Conservation (phyloP, 2,797 vertebrate genomes). For the Nyctibius grandis region DNA sequence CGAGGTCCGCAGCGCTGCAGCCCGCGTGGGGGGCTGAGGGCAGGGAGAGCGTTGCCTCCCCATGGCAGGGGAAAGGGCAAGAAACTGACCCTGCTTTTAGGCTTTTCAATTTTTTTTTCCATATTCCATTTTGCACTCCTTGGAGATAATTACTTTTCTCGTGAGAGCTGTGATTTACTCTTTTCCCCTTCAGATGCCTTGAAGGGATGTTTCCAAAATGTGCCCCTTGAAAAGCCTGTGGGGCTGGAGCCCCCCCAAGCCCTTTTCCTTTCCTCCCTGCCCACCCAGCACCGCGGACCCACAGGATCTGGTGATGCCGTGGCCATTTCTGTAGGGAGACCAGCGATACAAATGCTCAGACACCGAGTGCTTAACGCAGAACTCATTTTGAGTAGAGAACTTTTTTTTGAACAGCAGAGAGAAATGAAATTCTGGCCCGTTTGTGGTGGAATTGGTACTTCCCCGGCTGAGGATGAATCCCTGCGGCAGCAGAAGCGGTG, state of each 20-base stretch:
- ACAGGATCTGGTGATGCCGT: accelerated
- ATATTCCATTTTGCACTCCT: not conserved
- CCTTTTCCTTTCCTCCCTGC: too few species aligned
- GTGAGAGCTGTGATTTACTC: not conserved
- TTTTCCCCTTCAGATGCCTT: not conserved
- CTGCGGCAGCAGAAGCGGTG: not conserved
- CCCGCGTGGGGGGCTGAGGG: too few species aligned
- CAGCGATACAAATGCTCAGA: accelerated
- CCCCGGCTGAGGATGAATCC: not conserved
- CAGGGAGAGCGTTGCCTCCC: too few species aligned
- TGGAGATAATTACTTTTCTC: not conserved
- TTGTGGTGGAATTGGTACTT: not conserved
- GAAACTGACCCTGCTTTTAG: too few species aligned
- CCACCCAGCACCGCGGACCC: not conserved
- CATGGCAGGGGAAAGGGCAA: too few species aligned
- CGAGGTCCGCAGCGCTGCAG: too few species aligned
- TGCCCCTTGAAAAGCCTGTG: not conserved
- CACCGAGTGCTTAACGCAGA: accelerated
- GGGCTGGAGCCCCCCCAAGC: not conserved
- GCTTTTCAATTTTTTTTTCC: too few species aligned
- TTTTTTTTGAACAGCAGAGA: accelerated
- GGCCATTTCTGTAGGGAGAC: not conserved
- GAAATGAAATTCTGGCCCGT: accelerated
- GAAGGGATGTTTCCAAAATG: not conserved
- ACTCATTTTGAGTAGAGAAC: not conserved